Conservation (phyloP, 2,113 vertebrate species). For the Mesoclemmys tuberculata region DNA sequence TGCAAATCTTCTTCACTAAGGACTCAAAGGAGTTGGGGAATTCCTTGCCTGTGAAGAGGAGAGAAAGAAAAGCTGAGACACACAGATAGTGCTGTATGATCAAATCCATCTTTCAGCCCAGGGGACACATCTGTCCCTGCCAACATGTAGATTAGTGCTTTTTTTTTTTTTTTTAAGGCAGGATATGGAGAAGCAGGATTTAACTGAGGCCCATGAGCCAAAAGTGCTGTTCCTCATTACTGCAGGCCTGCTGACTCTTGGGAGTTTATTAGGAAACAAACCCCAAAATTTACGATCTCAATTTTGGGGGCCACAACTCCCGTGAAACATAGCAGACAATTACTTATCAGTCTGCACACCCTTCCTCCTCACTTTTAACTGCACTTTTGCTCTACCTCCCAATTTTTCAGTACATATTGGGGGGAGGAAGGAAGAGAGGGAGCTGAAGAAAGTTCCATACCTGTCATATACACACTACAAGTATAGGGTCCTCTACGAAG, state of each 20-base stretch:
- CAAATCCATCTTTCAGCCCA: background rate
- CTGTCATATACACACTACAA: background rate
- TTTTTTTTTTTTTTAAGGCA: background rate
- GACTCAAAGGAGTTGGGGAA: constrained; percentile 97
- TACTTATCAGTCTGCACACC: background rate
- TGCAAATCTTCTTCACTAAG: constrained; percentile 98
- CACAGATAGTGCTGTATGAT: background rate
- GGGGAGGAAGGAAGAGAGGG: too few relatives aligned
- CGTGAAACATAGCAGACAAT: background rate
- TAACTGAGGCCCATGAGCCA: background rate
- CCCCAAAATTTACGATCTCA: background rate
- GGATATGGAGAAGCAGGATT: background rate
- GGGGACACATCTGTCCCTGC: background rate
- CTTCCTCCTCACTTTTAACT: background rate
- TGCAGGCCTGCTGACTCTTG: background rate
- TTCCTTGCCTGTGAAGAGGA: constrained; percentile 87
- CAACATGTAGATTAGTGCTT: background rate
- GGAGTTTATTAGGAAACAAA: background rate
- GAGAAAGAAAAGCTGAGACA: background rate
- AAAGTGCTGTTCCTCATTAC: background rate
- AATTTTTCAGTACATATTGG: background rate
- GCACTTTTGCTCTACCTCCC: background rate
- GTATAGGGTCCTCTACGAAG: background rate
- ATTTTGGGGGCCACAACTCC: background rate
- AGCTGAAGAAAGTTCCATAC: background rate